Evolutionary conservation across 2,113 vertebrate genomes (phyloP).

Genomic region (Cyrtonyx montezumae): DNA sequence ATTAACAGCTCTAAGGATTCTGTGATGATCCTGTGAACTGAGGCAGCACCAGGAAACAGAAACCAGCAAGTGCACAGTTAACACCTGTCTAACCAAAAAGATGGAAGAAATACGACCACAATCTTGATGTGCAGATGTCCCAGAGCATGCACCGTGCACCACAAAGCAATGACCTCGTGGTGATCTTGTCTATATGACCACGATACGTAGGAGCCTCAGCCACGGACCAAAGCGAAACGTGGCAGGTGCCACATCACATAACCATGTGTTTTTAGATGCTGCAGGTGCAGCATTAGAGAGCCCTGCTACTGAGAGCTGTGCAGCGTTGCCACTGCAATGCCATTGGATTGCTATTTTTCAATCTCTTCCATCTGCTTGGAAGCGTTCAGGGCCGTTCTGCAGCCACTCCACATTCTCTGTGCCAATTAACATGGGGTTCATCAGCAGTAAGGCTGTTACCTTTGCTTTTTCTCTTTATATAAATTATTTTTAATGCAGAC

Average conservation of each 20-base stretch:
- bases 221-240: neutral
- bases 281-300: conserved; percentile 5
- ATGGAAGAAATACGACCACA: neutral
- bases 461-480: neutral
- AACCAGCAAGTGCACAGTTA: neutral
- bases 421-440: neutral
- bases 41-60: neutral
- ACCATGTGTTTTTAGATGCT: conserved; percentile 12
- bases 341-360: neutral
- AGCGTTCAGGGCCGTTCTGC: neutral
- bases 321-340: neutral
- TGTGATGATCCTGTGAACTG: neutral
- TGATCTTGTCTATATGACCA: neutral
- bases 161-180: neutral
- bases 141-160: neutral
- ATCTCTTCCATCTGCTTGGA: neutral
- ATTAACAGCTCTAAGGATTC: neutral
- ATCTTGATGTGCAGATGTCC: neutral
- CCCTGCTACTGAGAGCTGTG: neutral
- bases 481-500: neutral
- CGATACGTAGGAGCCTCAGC: neutral
- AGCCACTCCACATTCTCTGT: fast-evolving
- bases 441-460: neutral
- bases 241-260: neutral
- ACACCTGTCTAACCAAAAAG: neutral